Evolutionary conservation across 2,888 invertebrate genomes (phyloP).

Genomic region (Netelia virgata): DNA sequence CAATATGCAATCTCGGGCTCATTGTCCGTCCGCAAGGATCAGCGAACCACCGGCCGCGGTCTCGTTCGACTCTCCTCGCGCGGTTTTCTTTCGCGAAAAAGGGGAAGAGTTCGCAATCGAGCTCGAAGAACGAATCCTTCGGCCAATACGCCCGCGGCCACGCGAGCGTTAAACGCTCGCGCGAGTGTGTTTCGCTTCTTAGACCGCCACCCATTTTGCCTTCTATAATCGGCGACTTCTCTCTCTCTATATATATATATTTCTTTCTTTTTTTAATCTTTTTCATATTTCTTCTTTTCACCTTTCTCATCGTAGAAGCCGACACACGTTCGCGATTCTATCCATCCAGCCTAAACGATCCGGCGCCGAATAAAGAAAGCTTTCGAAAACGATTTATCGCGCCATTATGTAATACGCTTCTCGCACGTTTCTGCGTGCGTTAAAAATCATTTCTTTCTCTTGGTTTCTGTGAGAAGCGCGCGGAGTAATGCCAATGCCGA

Average conservation of each 20-base stretch:
- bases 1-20: slow-evolving; percentile 83
- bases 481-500: neutral
- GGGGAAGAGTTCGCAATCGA: slow-evolving; percentile 50
- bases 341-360: neutral
- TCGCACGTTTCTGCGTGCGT: neutral
- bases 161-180: slow-evolving; percentile 31
- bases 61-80: slow-evolving; percentile 13
- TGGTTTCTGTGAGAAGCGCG: neutral
- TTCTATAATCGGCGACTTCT: slow-evolving; percentile 22
- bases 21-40: slow-evolving; percentile 78
- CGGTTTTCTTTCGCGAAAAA: slow-evolving; percentile 39
- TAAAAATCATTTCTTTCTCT: neutral
- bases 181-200: slow-evolving; percentile 49
- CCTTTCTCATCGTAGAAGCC: neutral
- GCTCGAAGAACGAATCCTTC: slow-evolving; percentile 76
- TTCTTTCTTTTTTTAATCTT: neutral
- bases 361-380: neutral
- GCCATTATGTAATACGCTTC: neutral
- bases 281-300: neutral
- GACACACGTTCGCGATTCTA: neutral
- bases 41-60: slow-evolving; percentile 18
- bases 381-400: slow-evolving; percentile 8
- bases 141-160: slow-evolving; percentile 77
- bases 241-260: neutral
- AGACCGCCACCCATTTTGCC: slow-evolving; percentile 39